Evolutionary conservation across 1,140 invertebrate species (phyloP).

Genomic region (Cepaea nemoralis): DNA sequence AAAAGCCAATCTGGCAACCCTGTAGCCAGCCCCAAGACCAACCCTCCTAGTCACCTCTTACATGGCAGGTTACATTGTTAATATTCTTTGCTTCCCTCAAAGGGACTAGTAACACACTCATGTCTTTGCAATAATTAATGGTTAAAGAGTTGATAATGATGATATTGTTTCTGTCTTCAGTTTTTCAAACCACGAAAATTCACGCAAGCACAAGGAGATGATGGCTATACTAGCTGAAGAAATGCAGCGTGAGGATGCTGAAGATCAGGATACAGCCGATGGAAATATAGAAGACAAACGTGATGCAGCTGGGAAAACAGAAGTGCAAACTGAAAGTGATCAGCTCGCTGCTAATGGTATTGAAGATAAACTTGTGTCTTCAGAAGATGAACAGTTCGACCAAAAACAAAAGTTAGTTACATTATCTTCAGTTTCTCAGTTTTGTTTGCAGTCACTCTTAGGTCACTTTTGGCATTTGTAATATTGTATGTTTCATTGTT

Average conservation of each 20-base stretch:
- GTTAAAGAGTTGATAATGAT: too few species aligned
- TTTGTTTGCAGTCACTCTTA: too few species aligned
- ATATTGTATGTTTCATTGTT: too few species aligned
- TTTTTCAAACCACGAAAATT: constrained; percentile 93
- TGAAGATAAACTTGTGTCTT: not conserved
- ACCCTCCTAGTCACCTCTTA: too few species aligned
- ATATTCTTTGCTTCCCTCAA: too few species aligned
- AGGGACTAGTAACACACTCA: too few species aligned
- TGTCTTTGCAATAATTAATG: too few species aligned
- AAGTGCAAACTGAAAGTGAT: not conserved
- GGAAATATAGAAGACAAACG: not conserved
- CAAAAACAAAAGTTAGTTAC: constrained; percentile 21
- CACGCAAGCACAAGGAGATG: constrained; percentile 92
- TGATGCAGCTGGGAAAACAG: not conserved
- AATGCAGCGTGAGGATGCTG: constrained; percentile 15
- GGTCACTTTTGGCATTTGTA: too few species aligned
- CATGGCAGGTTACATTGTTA: too few species aligned
- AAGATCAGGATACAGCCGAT: not conserved
- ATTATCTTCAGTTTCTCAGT: not conserved
- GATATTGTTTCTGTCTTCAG: constrained; percentile 60
- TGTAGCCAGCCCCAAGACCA: too few species aligned
- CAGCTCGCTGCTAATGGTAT: not conserved
- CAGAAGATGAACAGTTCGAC: not conserved
- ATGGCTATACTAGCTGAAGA: constrained; percentile 55
- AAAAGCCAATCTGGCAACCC: too few species aligned